Percentiles rank a stretch among this genome's conserved stretches.
Conservation (phyloP, 2,888 invertebrate species). For the Marasmarcha lunaedactyla region DNA sequence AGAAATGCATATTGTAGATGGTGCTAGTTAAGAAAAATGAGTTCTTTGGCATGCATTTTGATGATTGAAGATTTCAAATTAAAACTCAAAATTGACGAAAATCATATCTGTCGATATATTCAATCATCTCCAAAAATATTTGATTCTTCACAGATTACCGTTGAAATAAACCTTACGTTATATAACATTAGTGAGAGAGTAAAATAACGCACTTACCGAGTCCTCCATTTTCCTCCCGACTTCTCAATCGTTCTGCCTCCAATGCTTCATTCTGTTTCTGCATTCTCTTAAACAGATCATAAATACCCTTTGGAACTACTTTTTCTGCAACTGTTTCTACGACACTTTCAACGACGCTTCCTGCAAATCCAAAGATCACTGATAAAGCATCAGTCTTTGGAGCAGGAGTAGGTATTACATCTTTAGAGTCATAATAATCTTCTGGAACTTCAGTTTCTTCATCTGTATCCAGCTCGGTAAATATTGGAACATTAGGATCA, state of each 20-base stretch:
- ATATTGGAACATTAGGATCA: slow-evolving; percentile 39
- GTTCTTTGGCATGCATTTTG: too few species aligned
- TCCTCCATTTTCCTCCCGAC: slow-evolving; percentile 62
- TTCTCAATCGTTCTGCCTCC: slow-evolving; percentile 54
- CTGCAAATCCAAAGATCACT: slow-evolving; percentile 55
- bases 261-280: slow-evolving; percentile 56
- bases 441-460: slow-evolving; percentile 42
- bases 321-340: slow-evolving; percentile 56
- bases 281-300: slow-evolving; percentile 55
- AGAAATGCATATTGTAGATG: too few species aligned
- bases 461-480: slow-evolving; percentile 46
- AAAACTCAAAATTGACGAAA: background rate
- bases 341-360: slow-evolving; percentile 55
- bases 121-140: too few species aligned
- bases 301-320: slow-evolving; percentile 53
- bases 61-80: too few species aligned
- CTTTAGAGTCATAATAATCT: slow-evolving; percentile 58
- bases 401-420: slow-evolving; percentile 46
- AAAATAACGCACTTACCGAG: slow-evolving; percentile 42
- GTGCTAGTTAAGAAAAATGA: too few species aligned
- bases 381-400: slow-evolving; percentile 55
- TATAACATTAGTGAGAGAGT: too few species aligned
- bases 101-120: background rate
- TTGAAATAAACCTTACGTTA: too few species aligned
- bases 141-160: too few species aligned